Conservation (phyloP, 2,113 vertebrate genomes). For the Corythornis madagascariensis region DNA sequence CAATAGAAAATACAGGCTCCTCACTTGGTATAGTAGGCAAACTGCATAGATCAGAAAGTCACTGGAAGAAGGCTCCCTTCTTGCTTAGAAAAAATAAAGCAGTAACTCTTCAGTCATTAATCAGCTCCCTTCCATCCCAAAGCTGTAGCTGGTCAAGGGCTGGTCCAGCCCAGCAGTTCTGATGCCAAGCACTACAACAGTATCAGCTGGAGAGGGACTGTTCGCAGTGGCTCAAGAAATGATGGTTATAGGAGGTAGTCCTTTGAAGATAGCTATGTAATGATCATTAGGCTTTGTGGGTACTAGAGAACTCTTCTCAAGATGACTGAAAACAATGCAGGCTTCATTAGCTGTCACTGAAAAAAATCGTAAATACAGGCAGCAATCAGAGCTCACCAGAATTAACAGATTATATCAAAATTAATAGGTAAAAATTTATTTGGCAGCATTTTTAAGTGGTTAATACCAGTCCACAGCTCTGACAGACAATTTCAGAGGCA, state of each 20-base stretch:
- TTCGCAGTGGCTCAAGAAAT: not conserved
- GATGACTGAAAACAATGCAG: not conserved
- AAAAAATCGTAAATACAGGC: not conserved
- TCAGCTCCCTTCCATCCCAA: not conserved
- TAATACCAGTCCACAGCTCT: not conserved
- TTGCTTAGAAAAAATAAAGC: not conserved
- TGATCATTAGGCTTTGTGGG: not conserved
- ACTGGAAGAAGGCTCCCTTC: not conserved
- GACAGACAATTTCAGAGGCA: not conserved
- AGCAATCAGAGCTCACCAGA: not conserved
- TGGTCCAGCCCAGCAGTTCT: not conserved
- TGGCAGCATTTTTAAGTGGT: not conserved
- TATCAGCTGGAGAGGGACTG: not conserved
- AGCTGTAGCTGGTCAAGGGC: not conserved
- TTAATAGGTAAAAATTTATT: not conserved
- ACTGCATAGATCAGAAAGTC: not conserved
- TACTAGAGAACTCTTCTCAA: not conserved
- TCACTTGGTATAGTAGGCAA: not conserved
- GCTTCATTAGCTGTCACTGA: not conserved
- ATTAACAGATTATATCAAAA: not conserved
- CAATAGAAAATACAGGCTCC: not conserved
- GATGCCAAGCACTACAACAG: not conserved
- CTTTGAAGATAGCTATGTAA: not conserved
- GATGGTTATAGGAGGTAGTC: not conserved
- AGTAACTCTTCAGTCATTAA: not conserved